These are phyloP conservation scores for Sarcophilus harrisii DNA, from an alignment of 2,797 vertebrate species.

Conservation along the genomic window DNA sequence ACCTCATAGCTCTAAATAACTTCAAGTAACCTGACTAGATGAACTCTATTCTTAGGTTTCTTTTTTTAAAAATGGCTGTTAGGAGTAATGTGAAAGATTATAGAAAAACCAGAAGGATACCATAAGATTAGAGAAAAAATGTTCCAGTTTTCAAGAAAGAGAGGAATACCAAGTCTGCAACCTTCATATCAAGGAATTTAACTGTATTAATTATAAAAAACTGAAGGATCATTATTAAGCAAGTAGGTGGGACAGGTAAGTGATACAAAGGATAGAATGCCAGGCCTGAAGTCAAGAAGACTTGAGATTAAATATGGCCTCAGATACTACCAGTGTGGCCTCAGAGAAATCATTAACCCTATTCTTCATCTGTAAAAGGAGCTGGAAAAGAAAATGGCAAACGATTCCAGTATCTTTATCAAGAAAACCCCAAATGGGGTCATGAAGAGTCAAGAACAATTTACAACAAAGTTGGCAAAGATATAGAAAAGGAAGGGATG, in stretches of 20 bases:
- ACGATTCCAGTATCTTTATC: not conserved
- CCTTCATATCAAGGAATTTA: not conserved
- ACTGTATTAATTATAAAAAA: not conserved
- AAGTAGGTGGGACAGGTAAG: not conserved
- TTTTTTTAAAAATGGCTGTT: not conserved
- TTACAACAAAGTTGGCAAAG: not conserved
- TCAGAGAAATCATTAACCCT: not conserved
- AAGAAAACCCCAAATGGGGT: not conserved
- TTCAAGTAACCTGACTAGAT: not conserved
- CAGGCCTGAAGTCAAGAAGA: not conserved
- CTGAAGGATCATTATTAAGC: not conserved
- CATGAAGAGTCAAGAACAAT: not conserved
- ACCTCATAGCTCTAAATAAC: not conserved
- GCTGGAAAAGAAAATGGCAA: not conserved
- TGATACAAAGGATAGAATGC: too few species aligned
- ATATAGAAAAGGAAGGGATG: not conserved
- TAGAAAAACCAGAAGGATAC: not conserved
- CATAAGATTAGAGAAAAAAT: not conserved
- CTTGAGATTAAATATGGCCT: not conserved
- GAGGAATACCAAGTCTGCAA: not conserved
- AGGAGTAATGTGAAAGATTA: not conserved
- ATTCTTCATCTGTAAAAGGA: constrained; percentile 17
- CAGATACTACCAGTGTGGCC: not conserved
- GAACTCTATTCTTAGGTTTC: not conserved
- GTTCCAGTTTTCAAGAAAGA: not conserved